Conservation (phyloP, 2,888 invertebrate genomes). For the Griposia aprilina region DNA sequence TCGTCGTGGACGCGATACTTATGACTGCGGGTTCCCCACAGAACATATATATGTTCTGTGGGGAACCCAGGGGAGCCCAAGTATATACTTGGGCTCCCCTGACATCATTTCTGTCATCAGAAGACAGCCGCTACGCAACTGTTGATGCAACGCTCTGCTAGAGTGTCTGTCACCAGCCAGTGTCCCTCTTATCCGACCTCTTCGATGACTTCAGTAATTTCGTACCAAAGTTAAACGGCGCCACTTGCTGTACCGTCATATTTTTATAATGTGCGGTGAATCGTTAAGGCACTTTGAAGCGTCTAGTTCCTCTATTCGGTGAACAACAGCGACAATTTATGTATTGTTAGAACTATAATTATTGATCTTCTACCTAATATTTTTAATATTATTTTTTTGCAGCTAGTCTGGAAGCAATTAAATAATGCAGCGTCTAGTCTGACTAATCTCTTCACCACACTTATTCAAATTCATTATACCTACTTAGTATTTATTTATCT, state of each 20-base stretch:
- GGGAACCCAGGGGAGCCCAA: no score
- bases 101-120: not conserved
- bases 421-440: not conserved
- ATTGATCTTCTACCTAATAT: not conserved
- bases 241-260: not conserved
- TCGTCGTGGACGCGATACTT: no score
- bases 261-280: conserved; percentile 17
- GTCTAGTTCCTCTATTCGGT: not conserved
- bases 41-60: no score
- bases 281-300: conserved; percentile 18
- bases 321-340: conserved; percentile 14
- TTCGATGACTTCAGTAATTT: not conserved
- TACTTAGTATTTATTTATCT: not conserved
- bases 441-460: not conserved
- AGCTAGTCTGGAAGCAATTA: not conserved
- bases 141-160: not conserved
- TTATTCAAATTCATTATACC: not conserved
- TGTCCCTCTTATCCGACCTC: not conserved
- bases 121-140: not conserved
- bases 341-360: not conserved
- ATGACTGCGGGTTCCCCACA: no score
- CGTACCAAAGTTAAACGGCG: not conserved
- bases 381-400: not conserved
- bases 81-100: no score
- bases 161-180: not conserved